Percentiles rank a stretch among this genome's conserved stretches.
Evolutionary conservation across 92 coral and sea anemone species (phyloP).

Genomic region (Phymanthus crucifer): DNA sequence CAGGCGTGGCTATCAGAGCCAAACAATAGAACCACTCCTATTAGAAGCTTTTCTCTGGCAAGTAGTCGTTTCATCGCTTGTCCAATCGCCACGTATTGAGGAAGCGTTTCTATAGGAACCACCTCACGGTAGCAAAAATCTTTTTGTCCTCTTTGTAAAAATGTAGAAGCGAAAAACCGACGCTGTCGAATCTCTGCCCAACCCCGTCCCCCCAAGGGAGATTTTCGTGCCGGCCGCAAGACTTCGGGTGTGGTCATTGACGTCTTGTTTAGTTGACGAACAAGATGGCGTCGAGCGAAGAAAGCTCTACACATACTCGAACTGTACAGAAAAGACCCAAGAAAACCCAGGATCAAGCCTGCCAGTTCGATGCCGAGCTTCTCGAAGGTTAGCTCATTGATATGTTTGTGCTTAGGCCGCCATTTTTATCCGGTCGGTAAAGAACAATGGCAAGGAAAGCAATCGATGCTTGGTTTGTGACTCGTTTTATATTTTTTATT

Average conservation of each 20-base stretch:
- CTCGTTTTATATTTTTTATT: constrained; percentile 45
- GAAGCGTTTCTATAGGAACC: constrained; percentile 26
- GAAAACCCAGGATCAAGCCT: constrained; percentile 98
- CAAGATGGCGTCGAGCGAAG: constrained; percentile 96
- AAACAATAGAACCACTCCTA: constrained; percentile 35
- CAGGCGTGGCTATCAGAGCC: constrained; percentile 31
- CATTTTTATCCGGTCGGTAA: constrained; percentile 11
- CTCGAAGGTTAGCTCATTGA: constrained; percentile 83
- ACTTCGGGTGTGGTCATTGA: constrained; percentile 96
- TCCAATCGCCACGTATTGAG: constrained; percentile 26
- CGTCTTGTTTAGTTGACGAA: constrained; percentile 78
- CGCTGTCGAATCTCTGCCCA: constrained; percentile 13
- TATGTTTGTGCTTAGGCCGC: constrained; percentile 20
- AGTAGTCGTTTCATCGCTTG: not conserved
- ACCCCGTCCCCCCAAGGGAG: constrained; percentile 40
- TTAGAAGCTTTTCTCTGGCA: constrained; percentile 15
- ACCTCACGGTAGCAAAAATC: constrained; percentile 25
- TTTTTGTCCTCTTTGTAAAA: constrained; percentile 27
- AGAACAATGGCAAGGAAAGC: constrained; percentile 34
- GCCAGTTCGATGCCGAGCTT: constrained; percentile 97
- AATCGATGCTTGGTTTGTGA: constrained; percentile 21
- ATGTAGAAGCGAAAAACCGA: constrained; percentile 10
- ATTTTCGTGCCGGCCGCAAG: constrained; percentile 45
- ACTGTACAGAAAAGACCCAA: constrained; percentile 88
- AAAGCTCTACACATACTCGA: constrained; percentile 84